A percentile compares a stretch with the other conserved stretches of the same genome.
phyloP scores from a whole-genome alignment of 2,797 vertebrate species.

The Spinibarbus caldwelli region DNA sequence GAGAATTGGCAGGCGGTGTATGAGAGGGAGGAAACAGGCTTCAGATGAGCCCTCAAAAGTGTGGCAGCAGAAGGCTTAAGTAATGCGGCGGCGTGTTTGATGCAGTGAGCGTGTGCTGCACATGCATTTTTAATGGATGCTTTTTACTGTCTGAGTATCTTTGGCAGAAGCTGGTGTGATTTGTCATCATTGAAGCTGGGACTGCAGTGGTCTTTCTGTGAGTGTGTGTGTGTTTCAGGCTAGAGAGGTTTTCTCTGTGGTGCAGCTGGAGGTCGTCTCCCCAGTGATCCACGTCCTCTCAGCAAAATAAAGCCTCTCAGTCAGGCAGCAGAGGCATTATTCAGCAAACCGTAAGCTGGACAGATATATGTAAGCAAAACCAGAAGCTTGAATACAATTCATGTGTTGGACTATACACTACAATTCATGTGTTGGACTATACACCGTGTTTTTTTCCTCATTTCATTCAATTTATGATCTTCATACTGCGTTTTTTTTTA shows the following conservation, averaged over 20 bases:
- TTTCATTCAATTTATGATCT: background rate
- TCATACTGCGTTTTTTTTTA: background rate
- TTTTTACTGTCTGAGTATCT: constrained; percentile 80
- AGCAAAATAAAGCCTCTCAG: constrained; percentile 64
- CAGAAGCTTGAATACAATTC: constrained; percentile 8
- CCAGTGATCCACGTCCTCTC: constrained; percentile 67
- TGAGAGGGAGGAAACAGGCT: constrained; percentile 54
- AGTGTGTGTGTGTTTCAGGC: constrained; percentile 28
- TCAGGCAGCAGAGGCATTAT: constrained; percentile 51
- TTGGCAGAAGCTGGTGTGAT: constrained; percentile 72
- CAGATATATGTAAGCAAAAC: background rate
- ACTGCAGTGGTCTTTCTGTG: constrained; percentile 61
- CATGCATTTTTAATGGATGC: constrained; percentile 81
- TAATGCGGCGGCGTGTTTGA: constrained; percentile 71
- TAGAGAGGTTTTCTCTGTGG: constrained; percentile 55
- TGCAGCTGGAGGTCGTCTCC: constrained; percentile 69
- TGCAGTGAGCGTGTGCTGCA: constrained; percentile 68
- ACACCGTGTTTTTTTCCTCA: background rate
- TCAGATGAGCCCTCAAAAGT: constrained; percentile 66
- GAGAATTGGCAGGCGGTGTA: constrained; percentile 57
- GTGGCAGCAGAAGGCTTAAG: constrained; percentile 65
- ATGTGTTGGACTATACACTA: background rate
- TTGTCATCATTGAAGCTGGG: constrained; percentile 73
- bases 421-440: background rate
- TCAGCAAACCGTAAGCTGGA: constrained; percentile 48